A percentile compares a stretch with the other conserved stretches of the same genome.
Evolutionary conservation across 2,888 invertebrate species (phyloP).

Genomic region (Pegoplata infirma): DNA sequence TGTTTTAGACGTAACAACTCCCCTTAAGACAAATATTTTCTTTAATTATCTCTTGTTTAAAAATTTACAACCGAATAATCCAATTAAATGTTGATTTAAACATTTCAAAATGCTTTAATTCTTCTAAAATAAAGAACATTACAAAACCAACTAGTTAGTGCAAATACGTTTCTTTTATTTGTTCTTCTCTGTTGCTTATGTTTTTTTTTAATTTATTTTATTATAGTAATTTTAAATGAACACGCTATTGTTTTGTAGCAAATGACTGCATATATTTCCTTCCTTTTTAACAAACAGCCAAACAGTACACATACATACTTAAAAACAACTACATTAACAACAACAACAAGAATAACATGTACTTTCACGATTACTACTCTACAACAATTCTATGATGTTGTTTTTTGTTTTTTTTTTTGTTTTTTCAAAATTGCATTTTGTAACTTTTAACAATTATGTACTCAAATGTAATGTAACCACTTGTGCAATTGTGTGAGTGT

Average conservation of each 20-base stretch:
- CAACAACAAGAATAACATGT: not conserved
- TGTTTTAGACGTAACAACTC: too few species aligned
- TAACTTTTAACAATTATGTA: constrained; percentile 44
- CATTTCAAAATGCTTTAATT: not conserved
- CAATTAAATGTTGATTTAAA: not conserved
- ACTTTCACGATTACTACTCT: constrained; percentile 11
- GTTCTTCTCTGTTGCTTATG: too few species aligned
- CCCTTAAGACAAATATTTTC: too few species aligned
- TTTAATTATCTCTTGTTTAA: too few species aligned
- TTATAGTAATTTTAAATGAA: constrained; percentile 40
- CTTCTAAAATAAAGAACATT: too few species aligned
- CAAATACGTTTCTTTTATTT: not conserved
- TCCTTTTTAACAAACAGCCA: too few species aligned
- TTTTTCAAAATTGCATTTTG: constrained; percentile 47
- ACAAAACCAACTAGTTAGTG: not conserved
- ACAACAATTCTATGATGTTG: constrained; percentile 8
- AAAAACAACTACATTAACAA: not conserved
- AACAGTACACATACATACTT: too few species aligned
- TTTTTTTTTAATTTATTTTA: constrained; percentile 18
- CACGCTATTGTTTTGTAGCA: constrained; percentile 43
- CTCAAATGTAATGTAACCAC: constrained; percentile 32
- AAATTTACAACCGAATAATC: too few species aligned
- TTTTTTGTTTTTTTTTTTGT: too few species aligned
- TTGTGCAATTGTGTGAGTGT: not conserved
- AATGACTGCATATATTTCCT: constrained; percentile 23